Conservation (phyloP, 1,140 invertebrate species). For the Drosophila athabasca region DNA sequence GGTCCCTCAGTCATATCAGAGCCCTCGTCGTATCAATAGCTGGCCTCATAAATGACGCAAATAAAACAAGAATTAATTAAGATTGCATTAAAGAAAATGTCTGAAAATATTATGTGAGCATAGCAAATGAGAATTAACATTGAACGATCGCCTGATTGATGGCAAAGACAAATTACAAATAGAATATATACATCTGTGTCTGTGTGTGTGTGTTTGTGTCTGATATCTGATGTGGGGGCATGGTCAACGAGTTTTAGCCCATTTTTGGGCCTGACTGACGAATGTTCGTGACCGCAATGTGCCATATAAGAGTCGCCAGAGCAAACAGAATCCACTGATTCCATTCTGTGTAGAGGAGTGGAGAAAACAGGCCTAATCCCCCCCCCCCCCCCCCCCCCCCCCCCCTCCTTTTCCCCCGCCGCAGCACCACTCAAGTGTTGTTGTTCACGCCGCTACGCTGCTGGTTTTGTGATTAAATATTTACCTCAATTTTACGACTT, state of each 20-base stretch:
- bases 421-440: slow-evolving; percentile 6
- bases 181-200: slow-evolving; percentile 2
- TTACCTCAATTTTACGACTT: slow-evolving; percentile 50
- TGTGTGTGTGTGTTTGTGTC: slow-evolving; percentile 8
- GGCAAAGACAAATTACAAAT: slow-evolving; percentile 44
- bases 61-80: slow-evolving; percentile 53
- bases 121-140: slow-evolving; percentile 45
- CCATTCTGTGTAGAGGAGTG: slow-evolving; percentile 19
- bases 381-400: not conserved
- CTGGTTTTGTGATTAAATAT: slow-evolving; percentile 45
- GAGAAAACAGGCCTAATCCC: slow-evolving; percentile 4
- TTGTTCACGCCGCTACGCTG: not conserved
- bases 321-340: slow-evolving; percentile 25
- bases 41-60: slow-evolving; percentile 48
- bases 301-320: slow-evolving; percentile 58
- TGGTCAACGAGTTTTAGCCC: slow-evolving; percentile 68
- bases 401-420: not conserved
- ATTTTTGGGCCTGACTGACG: slow-evolving; percentile 60
- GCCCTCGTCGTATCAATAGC: slow-evolving; percentile 24
- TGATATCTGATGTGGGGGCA: slow-evolving; percentile 32
- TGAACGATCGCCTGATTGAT: slow-evolving; percentile 44
- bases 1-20: slow-evolving; percentile 16
- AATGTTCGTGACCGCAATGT: slow-evolving; percentile 66
- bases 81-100: slow-evolving; percentile 39
- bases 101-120: slow-evolving; percentile 40